A percentile compares a stretch with the other conserved stretches of the same genome.
phyloP scores from a whole-genome alignment of 2,797 vertebrate species.

The Gila robusta region DNA sequence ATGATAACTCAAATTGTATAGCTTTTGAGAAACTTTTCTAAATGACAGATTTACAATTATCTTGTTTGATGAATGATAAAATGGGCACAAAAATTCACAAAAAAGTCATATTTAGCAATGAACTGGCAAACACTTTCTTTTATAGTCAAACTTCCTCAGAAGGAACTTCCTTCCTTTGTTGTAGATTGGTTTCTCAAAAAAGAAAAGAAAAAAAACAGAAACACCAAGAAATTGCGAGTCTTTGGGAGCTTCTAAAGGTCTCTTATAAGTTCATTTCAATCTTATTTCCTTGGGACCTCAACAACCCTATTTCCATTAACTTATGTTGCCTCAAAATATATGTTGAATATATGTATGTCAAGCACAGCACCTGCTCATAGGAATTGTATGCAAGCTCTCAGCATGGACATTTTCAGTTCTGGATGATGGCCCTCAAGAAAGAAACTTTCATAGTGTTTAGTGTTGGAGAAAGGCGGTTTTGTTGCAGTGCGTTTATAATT shows the following conservation, averaged over 20 bases:
- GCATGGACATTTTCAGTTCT: slow-evolving; percentile 1
- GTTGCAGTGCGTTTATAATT: not conserved
- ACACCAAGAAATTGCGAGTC: not conserved
- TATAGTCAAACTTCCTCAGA: not conserved
- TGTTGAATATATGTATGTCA: slow-evolving; percentile 13
- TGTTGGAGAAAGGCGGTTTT: not conserved
- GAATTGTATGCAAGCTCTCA: not conserved
- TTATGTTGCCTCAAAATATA: slow-evolving; percentile 1
- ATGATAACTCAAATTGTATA: not conserved
- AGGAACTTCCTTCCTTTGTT: too few relatives aligned
- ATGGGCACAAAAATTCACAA: not conserved
- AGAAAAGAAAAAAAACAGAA: not conserved
- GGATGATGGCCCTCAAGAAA: slow-evolving; percentile 18
- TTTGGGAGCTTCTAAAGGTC: not conserved
- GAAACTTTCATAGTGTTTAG: not conserved
- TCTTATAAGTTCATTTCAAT: not conserved
- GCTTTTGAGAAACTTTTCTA: not conserved
- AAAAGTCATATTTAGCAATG: not conserved
- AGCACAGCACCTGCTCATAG: slow-evolving; percentile 13
- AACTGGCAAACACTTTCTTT: not conserved
- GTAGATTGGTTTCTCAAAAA: not conserved
- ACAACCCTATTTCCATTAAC: slow-evolving; percentile 11
- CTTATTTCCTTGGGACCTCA: not conserved
- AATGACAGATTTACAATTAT: not conserved
- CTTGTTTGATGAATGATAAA: slow-evolving; percentile 7